Base-by-base conservation (phyloP, 1,140 invertebrate genomes). In the Zaprionus vittiger region DNA sequence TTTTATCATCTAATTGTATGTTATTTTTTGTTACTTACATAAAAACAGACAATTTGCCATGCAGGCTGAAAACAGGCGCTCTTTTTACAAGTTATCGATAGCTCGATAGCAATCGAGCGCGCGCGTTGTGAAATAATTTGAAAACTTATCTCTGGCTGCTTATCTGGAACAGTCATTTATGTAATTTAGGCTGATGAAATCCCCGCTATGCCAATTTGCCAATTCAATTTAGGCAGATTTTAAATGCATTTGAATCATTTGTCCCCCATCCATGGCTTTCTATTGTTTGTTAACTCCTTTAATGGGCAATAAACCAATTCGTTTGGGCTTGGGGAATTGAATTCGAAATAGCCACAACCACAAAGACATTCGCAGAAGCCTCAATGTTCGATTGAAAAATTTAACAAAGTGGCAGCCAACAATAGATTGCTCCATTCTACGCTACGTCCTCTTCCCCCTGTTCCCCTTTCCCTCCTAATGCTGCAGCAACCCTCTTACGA, bases 331-430 rank as follows among this genome's bases (percentile, higher is more conserved):
- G n/a, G 55, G 9, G 20, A 62, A 74, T 67, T 75, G 28, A 64
- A 63, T 76, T 54, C 66, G 66, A 59, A 62, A 63, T 62, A 52
- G 31, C 41, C 73, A 47, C 38, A 69, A 72, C 62, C 61, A 79
- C 59, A 52, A 75, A 74, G 72, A 70, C 55, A 54, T 60, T 52
- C 57, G 62, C 41, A n/a, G 49, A 75, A 79, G 57, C 62, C 60
- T 44, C 55, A 81, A 72, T 63, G 60, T 73, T 64, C 54, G 62
- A 73, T 79, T 73, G 57, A 52, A 80, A 77, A 80, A 77, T 68
- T 83, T 31, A 77, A 80, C 73, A 80, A 82, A 83, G 77, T 83
- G 78, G 65, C 63, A 71, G 69, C 49, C 73, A 67, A 83, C 73
- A 82, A 83, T 80, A 83, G 69, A 80, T 73, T 55, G 38, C 68